Conservation (phyloP, 2,888 invertebrate species). For the Sussaba pulchella region DNA sequence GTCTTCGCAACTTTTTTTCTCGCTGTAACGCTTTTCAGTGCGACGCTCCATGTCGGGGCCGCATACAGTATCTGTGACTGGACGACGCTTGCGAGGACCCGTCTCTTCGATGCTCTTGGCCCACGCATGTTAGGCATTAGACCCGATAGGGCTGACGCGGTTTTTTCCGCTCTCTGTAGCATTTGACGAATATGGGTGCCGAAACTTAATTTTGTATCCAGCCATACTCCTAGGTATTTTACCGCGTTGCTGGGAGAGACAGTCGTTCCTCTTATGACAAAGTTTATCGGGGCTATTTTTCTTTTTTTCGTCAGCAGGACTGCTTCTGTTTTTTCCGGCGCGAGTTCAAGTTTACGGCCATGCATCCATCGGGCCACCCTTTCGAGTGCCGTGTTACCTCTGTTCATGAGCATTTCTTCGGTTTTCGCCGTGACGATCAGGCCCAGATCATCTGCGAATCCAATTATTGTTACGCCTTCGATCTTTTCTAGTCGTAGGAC, state of each 20-base stretch:
- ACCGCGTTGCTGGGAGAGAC: constrained; percentile 17
- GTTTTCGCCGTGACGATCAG: background rate
- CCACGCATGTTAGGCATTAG: constrained; percentile 61
- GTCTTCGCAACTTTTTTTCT: background rate
- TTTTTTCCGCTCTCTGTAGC: constrained; percentile 35
- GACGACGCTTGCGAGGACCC: background rate
- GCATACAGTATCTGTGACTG: background rate
- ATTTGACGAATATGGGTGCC: background rate
- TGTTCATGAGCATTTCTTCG: constrained; percentile 18
- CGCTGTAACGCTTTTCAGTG: constrained; percentile 1
- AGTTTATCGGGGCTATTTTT: constrained; percentile 35
- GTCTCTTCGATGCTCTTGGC: background rate
- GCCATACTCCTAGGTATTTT: constrained; percentile 49
- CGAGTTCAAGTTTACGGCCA: constrained; percentile 34
- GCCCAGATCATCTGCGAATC: constrained; percentile 34
- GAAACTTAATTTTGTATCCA: constrained; percentile 26
- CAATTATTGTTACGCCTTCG: constrained; percentile 13
- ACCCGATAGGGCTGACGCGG: constrained; percentile 17
- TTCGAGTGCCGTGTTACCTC: constrained; percentile 28
- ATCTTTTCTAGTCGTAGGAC: background rate
- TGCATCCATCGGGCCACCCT: constrained; percentile 42
- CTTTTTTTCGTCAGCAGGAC: constrained; percentile 43
- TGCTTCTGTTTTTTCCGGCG: constrained; percentile 62
- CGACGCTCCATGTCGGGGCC: constrained; percentile 7
- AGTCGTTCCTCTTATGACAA: constrained; percentile 13